A percentile compares a stretch with the other conserved stretches of the same genome.
These are phyloP conservation scores for Cephus spinipes DNA, from an alignment of 2,888 invertebrate species.

Conservation along the genomic window DNA sequence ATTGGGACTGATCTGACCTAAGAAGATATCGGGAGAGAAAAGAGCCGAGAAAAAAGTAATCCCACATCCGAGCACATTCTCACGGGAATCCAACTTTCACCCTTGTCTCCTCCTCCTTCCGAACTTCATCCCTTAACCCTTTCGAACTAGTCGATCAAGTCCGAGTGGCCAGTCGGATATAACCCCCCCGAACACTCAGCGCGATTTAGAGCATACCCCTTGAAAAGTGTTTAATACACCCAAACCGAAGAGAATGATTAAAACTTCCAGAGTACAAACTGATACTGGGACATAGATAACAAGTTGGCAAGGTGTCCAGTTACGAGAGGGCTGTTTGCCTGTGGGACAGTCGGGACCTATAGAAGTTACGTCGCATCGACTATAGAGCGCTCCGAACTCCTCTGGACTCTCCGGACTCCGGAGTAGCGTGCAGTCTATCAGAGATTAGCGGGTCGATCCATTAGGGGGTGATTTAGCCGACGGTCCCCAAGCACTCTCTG, in stretches of 20 bases:
- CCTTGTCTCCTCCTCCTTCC: background rate
- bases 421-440: constrained; percentile 46
- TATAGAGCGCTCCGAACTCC: too few relatives aligned
- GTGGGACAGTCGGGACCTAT: background rate
- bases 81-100: background rate
- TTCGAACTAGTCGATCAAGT: background rate
- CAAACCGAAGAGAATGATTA: background rate
- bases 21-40: background rate
- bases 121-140: background rate
- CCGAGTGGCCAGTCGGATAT: background rate
- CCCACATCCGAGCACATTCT: background rate
- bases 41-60: background rate
- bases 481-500: constrained; percentile 44
- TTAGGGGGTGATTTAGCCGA: constrained; percentile 57
- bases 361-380: background rate
- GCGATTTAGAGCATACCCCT: background rate
- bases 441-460: constrained; percentile 59
- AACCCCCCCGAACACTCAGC: background rate
- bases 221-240: background rate
- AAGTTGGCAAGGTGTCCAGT: background rate
- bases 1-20: background rate
- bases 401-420: too few relatives aligned
- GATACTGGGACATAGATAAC: background rate
- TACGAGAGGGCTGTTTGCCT: background rate
- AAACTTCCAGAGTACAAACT: background rate